Evolutionary conservation across 2,888 invertebrate genomes (phyloP).

Genomic region (Amiota mariae): DNA sequence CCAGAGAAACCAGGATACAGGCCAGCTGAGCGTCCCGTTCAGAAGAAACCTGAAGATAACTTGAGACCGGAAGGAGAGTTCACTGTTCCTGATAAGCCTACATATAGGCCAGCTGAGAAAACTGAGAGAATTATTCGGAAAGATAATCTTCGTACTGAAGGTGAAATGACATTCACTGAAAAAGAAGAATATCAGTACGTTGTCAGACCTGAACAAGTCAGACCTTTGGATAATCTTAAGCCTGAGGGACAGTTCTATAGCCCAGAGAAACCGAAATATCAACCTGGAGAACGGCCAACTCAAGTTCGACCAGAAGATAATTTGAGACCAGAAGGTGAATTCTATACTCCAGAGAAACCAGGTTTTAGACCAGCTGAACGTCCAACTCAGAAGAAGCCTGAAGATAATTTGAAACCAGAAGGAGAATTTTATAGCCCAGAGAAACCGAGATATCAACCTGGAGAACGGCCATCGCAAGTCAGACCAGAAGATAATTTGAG

Average conservation of each 20-base stretch:
- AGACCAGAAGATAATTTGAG: slow-evolving; percentile 75
- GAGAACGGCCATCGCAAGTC: slow-evolving; percentile 73
- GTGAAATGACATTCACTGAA: slow-evolving; percentile 74
- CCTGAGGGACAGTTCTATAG: slow-evolving; percentile 75
- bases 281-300: slow-evolving; percentile 74
- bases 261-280: slow-evolving; percentile 69
- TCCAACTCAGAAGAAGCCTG: slow-evolving; percentile 71
- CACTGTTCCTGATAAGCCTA: slow-evolving; percentile 71
- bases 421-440: slow-evolving; percentile 76
- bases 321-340: slow-evolving; percentile 77
- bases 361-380: slow-evolving; percentile 76
- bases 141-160: slow-evolving; percentile 77
- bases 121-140: slow-evolving; percentile 70
- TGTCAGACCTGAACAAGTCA: slow-evolving; percentile 76
- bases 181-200: slow-evolving; percentile 68
- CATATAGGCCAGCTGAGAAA: slow-evolving; percentile 74
- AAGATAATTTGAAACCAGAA: slow-evolving; percentile 75
- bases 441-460: slow-evolving; percentile 74
- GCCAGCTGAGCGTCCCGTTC: slow-evolving; percentile 75
- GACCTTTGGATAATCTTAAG: slow-evolving; percentile 78
- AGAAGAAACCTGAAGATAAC: slow-evolving; percentile 76
- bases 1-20: slow-evolving; percentile 70
- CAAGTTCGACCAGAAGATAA: slow-evolving; percentile 75
- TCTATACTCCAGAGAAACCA: slow-evolving; percentile 74
- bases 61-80: slow-evolving; percentile 75